Percentiles rank a stretch among this genome's conserved stretches.
Evolutionary conservation across 2,888 invertebrate species (phyloP).

Genomic region (Cephus pulcher): DNA sequence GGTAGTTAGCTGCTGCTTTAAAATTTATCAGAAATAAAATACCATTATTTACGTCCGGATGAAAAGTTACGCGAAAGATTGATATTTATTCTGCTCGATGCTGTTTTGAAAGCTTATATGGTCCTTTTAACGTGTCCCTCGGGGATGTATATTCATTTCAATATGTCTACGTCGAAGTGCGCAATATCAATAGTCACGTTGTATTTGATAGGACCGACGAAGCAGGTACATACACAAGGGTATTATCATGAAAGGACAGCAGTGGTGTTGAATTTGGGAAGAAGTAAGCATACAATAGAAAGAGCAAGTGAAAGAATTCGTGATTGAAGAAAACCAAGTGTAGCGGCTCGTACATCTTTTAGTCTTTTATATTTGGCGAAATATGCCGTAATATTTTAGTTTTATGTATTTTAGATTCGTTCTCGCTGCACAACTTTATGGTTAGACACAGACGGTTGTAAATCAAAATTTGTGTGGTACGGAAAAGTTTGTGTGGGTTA

Average conservation of each 20-base stretch:
- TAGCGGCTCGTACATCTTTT: not conserved
- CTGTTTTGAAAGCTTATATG: not conserved
- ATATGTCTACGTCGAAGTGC: not conserved
- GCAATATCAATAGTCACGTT: not conserved
- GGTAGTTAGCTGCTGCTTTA: not conserved
- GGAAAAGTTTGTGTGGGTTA: conserved; percentile 36
- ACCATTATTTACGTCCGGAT: not conserved
- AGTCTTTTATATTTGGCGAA: conserved; percentile 16
- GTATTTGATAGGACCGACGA: not conserved
- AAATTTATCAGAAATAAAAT: not conserved
- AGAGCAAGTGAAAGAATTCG: not conserved
- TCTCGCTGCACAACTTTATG: conserved; percentile 16
- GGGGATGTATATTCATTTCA: not conserved
- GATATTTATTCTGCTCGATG: not conserved
- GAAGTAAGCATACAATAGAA: not conserved
- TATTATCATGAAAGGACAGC: not conserved
- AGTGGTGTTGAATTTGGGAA: not conserved
- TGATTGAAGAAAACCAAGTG: not conserved
- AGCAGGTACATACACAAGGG: not conserved
- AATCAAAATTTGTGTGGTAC: conserved; percentile 41
- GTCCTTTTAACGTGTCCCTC: not conserved
- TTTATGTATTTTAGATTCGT: conserved; percentile 12
- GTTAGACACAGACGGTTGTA: conserved; percentile 27
- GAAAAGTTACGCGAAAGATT: not conserved
- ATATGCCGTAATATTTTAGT: conserved; percentile 19